Conservation (phyloP, 2,113 vertebrate genomes). For the Bostrychus sinensis region DNA sequence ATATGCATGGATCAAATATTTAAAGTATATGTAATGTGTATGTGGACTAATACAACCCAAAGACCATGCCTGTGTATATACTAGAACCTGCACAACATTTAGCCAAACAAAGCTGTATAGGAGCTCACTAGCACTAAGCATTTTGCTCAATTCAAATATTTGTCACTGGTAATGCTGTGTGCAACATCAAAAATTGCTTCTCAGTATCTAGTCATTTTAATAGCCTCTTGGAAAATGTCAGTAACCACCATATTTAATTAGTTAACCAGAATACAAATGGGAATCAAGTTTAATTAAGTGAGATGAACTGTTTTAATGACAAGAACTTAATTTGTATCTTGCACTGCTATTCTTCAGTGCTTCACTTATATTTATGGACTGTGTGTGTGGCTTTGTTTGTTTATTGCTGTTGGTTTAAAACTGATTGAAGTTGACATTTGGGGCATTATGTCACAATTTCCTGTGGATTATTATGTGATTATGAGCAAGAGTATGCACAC, state of each 20-base stretch:
- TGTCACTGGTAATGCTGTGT: slow-evolving; percentile 14
- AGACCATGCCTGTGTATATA: too few species aligned
- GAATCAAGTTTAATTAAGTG: slow-evolving; percentile 64
- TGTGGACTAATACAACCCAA: too few species aligned
- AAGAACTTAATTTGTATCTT: slow-evolving; percentile 44
- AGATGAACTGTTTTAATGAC: slow-evolving; percentile 41
- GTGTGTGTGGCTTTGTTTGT: slow-evolving; percentile 12
- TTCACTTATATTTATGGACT: slow-evolving; percentile 30
- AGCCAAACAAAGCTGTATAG: too few species aligned
- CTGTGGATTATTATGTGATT: slow-evolving; percentile 44
- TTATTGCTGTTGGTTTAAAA: slow-evolving; percentile 33
- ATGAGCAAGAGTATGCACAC: slow-evolving; percentile 24
- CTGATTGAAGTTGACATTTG: slow-evolving; percentile 54
- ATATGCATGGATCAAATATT: too few species aligned
- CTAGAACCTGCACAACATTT: too few species aligned
- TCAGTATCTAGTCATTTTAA: slow-evolving; percentile 30
- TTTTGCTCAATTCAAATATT: slow-evolving; percentile 19
- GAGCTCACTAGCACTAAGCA: slow-evolving; percentile 15
- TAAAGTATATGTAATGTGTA: too few species aligned
- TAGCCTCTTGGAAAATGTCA: slow-evolving; percentile 51
- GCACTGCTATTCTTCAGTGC: slow-evolving; percentile 19
- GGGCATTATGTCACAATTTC: slow-evolving; percentile 34
- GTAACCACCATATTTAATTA: slow-evolving; percentile 60
- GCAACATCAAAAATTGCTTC: slow-evolving; percentile 26
- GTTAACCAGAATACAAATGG: slow-evolving; percentile 43